Evolutionary conservation across 92 coral and sea anemone species (phyloP), one percentile per base, ranked within the genome.

Genomic region (Phenganax marumi): DNA sequence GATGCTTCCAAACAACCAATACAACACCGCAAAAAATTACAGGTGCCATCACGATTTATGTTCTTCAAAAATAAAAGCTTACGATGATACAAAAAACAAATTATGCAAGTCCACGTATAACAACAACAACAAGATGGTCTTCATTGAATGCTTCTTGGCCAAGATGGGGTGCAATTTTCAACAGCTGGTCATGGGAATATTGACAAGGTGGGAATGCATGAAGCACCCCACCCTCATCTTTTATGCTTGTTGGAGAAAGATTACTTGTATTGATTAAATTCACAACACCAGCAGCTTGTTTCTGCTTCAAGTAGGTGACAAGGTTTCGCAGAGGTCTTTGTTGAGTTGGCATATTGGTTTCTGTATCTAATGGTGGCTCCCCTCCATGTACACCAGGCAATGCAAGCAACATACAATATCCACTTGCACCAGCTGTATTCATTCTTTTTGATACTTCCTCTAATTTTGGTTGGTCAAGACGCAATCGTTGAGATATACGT

Each of bases 121-220:
- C 97, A 88, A 96, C 89, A 89, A 96, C 91, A 73, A 96, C 99
- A 75, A 96, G 88, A 81, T 96, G 99, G 90, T 96, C 99, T 80
- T 96, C 99, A 76, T 86, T 96, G 24, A 97, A 96, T 82, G 99
- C 97, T 85, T 96, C 99, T 79, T 93, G 91, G 1, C 97, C 89
- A 88, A 96, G 90, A 84, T 96, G 99, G 71, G 99, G 99, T 64
- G 99, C 99, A 86, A 96, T 96, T 73, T 97, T 93, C 55, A 92
- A 81, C 85, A 96, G 90, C 85, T 96, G 99, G 88, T 96, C 99
- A 89, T 96, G 99, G 26, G 99, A 96, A 87, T 92, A 96, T 86
- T 96, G 99, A 79, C 99, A 96, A 9, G 99, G 99, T 17, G 99
- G 99, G 87, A 96, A 96, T 70, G 99, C 99, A 91, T 96, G 99